Conservation (phyloP, 2,888 invertebrate genomes). For the Embidobia sp. region DNA sequence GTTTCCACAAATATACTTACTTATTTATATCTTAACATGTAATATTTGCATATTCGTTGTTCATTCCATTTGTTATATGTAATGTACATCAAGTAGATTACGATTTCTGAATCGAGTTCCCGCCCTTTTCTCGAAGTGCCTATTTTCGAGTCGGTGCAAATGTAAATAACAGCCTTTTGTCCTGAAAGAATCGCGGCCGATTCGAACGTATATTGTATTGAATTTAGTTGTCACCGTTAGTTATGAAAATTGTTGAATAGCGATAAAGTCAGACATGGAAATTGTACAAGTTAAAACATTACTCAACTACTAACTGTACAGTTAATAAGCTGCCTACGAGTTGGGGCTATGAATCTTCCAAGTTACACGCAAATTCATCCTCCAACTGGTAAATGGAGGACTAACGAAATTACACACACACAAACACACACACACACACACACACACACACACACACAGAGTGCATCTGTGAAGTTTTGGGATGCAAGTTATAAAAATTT, state of each 20-base stretch:
- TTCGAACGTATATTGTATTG: constrained; percentile 4
- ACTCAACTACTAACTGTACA: constrained; percentile 47
- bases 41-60: constrained; percentile 54
- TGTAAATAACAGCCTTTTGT: constrained; percentile 6
- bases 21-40: too few species aligned
- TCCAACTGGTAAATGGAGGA: constrained; percentile 36
- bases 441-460: too few species aligned
- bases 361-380: constrained; percentile 52
- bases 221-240: constrained; percentile 17
- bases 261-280: constrained; percentile 40
- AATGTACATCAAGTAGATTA: constrained; percentile 38
- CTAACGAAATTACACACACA: constrained; percentile 32
- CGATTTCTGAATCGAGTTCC: neutral
- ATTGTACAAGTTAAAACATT: constrained; percentile 51
- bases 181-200: constrained; percentile 1
- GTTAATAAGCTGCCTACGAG: constrained; percentile 48
- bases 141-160: constrained; percentile 9
- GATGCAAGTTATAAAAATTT: too few species aligned
- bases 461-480: too few species aligned
- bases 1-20: too few species aligned
- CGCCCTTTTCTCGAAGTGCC: neutral
- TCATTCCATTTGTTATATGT: constrained; percentile 39
- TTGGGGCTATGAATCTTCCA: constrained; percentile 51
- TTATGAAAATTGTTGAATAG: constrained; percentile 39
- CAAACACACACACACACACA: too few species aligned